Evolutionary conservation across 1,140 invertebrate genomes (phyloP).

Genomic region (Schlechtendalia chinensis): DNA sequence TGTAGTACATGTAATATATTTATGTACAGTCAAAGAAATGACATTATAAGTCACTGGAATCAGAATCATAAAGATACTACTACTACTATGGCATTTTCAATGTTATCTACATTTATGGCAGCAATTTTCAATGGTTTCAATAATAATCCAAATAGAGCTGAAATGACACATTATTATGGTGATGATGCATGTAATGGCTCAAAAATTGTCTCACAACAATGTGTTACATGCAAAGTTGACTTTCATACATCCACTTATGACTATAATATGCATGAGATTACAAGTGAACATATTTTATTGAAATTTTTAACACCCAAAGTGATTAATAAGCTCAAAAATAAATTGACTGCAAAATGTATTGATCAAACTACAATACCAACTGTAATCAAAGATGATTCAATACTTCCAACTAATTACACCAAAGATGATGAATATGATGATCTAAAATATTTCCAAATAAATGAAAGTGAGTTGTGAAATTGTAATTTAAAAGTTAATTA

Average conservation of each 20-base stretch:
- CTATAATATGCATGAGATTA: neutral
- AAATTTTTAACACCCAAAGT: neutral
- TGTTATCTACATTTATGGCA: constrained; percentile 8
- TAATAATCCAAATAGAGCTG: neutral
- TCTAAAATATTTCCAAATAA: neutral
- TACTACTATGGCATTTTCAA: neutral
- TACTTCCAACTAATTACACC: neutral
- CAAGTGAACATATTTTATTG: constrained; percentile 29
- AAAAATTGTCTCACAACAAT: neutral
- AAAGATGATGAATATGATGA: neutral
- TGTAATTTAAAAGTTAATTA: neutral
- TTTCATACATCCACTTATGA: neutral
- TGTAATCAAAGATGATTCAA: too few relatives aligned
- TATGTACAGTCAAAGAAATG: neutral
- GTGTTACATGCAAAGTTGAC: neutral
- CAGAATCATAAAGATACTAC: neutral
- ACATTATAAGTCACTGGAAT: neutral
- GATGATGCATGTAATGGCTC: too few relatives aligned
- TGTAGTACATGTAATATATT: neutral
- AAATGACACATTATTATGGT: neutral
- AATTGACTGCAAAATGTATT: neutral
- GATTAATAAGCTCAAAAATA: neutral
- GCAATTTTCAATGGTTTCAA: neutral
- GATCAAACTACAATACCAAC: neutral
- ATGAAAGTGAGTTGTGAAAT: neutral